phyloP scores from a whole-genome alignment of 2,888 invertebrate genomes.

The Nymphalis urticae region DNA sequence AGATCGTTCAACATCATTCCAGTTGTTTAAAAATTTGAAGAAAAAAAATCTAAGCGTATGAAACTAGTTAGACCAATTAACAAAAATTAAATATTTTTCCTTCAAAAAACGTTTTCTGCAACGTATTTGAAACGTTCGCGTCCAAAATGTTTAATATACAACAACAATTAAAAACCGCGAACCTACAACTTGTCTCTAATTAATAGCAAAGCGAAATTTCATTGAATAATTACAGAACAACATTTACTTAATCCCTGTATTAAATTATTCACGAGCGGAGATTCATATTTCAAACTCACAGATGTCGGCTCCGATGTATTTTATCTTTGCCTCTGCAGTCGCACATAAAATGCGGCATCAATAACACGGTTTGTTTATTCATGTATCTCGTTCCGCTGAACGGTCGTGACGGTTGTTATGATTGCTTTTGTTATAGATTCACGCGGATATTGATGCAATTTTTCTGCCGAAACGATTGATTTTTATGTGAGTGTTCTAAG shows the following conservation, averaged over 20 bases:
- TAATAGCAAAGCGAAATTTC: constrained; percentile 8
- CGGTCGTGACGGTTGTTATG: constrained; percentile 50
- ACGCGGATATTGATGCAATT: constrained; percentile 24
- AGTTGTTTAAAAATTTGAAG: too few species aligned
- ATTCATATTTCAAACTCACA: constrained; percentile 36
- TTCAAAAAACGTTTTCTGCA: too few species aligned
- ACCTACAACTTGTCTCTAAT: neutral
- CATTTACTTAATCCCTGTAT: constrained; percentile 25
- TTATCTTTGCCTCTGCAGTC: constrained; percentile 50
- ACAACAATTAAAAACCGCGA: neutral
- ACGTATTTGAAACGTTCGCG: too few species aligned
- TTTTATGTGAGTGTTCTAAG: neutral
- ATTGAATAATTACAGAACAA: constrained; percentile 14
- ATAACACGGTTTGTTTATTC: constrained; percentile 65
- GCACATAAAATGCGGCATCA: constrained; percentile 52
- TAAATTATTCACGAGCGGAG: constrained; percentile 39
- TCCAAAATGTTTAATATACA: too few species aligned
- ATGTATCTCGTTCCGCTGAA: constrained; percentile 50
- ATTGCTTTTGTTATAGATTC: constrained; percentile 41
- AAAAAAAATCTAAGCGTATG: too few species aligned
- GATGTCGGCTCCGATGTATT: constrained; percentile 44
- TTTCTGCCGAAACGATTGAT: constrained; percentile 3
- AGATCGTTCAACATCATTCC: too few species aligned
- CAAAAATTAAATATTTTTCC: too few species aligned
- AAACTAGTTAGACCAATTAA: too few species aligned